Evolutionary conservation across 2,797 vertebrate genomes (phyloP).

Genomic region (Ctenopoma kingsleyae): DNA sequence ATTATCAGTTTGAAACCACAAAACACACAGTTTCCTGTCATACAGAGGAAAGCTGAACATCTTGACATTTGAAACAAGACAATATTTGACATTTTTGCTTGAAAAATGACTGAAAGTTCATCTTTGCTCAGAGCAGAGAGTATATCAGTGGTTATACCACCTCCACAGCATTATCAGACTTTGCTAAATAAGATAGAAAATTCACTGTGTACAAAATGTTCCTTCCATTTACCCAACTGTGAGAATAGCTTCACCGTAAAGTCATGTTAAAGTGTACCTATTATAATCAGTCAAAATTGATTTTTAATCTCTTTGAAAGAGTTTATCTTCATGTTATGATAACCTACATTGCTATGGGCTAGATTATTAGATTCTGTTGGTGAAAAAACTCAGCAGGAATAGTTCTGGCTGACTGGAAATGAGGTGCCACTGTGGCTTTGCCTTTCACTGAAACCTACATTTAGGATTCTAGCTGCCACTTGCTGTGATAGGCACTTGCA

Average conservation of each 20-base stretch:
- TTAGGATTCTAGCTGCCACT: conserved; percentile 54
- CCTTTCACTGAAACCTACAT: conserved; percentile 50
- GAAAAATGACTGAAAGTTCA: too few species aligned
- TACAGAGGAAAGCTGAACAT: background rate
- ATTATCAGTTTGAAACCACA: background rate
- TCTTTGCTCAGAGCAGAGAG: background rate
- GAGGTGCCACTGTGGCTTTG: conserved; percentile 62
- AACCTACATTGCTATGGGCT: conserved; percentile 16
- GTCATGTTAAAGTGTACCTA: conserved; percentile 1
- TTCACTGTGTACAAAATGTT: conserved; percentile 3
- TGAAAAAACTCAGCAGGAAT: conserved; percentile 35
- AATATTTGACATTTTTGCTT: too few species aligned
- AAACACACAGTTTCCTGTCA: background rate
- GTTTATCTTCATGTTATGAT: conserved; percentile 31
- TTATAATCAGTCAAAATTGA: conserved; percentile 11
- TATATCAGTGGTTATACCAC: background rate
- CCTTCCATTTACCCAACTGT: conserved; percentile 1
- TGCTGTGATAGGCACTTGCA: conserved; percentile 50
- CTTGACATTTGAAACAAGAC: background rate
- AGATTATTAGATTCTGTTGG: conserved; percentile 3
- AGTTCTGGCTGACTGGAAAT: conserved; percentile 49
- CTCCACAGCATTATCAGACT: background rate
- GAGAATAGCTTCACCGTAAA: background rate
- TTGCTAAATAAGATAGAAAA: background rate
- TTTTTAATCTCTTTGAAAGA: conserved; percentile 1